Evolutionary conservation across 2,888 invertebrate genomes (phyloP).

Genomic region (Lasioglossum pauxillum): DNA sequence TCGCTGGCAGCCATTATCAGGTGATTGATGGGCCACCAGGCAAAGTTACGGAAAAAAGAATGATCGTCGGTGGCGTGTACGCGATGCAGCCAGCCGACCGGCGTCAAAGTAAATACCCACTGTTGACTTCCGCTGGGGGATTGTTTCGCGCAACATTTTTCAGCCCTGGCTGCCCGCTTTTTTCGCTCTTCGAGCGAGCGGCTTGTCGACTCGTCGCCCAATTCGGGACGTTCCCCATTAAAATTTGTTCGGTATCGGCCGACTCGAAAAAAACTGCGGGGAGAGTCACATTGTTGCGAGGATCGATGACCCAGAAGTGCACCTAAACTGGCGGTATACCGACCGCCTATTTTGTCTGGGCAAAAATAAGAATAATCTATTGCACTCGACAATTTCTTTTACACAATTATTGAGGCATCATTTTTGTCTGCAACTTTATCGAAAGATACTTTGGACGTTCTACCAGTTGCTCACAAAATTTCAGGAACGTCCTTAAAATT

Average conservation of each 20-base stretch:
- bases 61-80: constrained; percentile 36
- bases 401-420: background rate
- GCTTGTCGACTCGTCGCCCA: constrained; percentile 15
- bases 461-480: background rate
- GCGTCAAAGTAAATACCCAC: constrained; percentile 70
- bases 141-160: constrained; percentile 66
- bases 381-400: background rate
- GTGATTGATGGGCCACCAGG: constrained; percentile 73
- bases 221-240: constrained; percentile 17
- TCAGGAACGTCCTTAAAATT: background rate
- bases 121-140: constrained; percentile 65
- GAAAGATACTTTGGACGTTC: background rate
- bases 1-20: constrained; percentile 61
- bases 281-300: background rate
- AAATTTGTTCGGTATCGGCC: background rate
- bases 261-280: background rate
- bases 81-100: constrained; percentile 38
- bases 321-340: background rate
- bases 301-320: background rate
- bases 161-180: constrained; percentile 22
- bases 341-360: background rate
- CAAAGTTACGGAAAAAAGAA: constrained; percentile 61
- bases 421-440: background rate
- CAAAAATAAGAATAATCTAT: no score
- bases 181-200: constrained; percentile 11